Conservation (phyloP, 1,140 invertebrate species). For the Lutraria rhynchaena region DNA sequence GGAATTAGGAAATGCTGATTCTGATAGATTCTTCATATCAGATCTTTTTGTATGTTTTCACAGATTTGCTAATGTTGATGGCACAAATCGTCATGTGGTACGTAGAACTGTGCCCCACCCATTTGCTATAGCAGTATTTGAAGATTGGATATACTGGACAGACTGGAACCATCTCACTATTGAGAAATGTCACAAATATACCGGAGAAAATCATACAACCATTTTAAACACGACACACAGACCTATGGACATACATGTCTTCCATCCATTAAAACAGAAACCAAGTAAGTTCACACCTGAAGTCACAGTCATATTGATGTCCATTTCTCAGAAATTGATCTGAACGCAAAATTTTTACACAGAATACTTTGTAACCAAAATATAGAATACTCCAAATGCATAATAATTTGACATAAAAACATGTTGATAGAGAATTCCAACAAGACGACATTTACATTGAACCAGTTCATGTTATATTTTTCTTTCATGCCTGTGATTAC, state of each 20-base stretch:
- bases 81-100: conserved; percentile 87
- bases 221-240: conserved; percentile 96
- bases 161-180: conserved; percentile 96
- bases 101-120: conserved; percentile 88
- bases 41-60: not conserved
- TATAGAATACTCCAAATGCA: too few species aligned
- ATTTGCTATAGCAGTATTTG: conserved; percentile 96
- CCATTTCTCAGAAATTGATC: too few species aligned
- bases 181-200: conserved; percentile 98
- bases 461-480: too few species aligned
- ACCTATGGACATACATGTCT: conserved; percentile 96
- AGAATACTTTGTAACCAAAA: too few species aligned
- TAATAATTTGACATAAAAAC: too few species aligned
- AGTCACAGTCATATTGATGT: too few species aligned
- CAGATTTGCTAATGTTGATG: conserved; percentile 90
- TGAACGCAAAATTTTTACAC: too few species aligned
- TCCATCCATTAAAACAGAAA: conserved; percentile 89
- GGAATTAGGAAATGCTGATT: too few species aligned
- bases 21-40: too few species aligned
- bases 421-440: too few species aligned
- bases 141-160: conserved; percentile 98
- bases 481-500: too few species aligned
- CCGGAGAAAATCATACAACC: conserved; percentile 96
- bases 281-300: conserved; percentile 68
- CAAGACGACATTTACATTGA: too few species aligned